These are phyloP conservation scores for Rhopalosiphum nymphaeae DNA, from an alignment of 2,888 invertebrate species.

Conservation along the genomic window DNA sequence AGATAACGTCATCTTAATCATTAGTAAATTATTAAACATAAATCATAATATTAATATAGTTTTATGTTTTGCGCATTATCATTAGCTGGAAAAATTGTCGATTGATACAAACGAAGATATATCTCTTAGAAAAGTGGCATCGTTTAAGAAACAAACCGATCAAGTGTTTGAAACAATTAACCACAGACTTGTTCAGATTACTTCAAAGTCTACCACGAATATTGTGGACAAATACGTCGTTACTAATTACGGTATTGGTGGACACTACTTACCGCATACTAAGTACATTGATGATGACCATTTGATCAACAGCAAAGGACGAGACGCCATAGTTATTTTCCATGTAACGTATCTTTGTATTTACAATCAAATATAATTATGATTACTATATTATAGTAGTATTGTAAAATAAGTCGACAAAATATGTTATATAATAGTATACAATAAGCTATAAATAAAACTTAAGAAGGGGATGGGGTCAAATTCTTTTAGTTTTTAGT, in stretches of 20 bases:
- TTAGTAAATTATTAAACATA: background rate
- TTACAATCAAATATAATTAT: background rate
- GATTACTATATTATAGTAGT: background rate
- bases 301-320: background rate
- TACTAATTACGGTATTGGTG: conserved; percentile 36
- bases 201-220: background rate
- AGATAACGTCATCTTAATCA: too few species aligned
- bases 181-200: background rate
- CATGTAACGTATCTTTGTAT: conserved; percentile 31
- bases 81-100: conserved; percentile 18
- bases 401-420: background rate
- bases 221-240: background rate
- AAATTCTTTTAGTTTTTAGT: too few species aligned
- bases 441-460: too few species aligned
- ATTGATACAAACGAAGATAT: conserved; percentile 43
- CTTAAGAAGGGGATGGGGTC: too few species aligned
- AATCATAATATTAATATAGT: background rate
- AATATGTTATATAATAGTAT: background rate
- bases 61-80: background rate
- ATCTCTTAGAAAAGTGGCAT: conserved; percentile 23
- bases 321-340: background rate
- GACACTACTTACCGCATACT: conserved; percentile 38
- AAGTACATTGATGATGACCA: conserved; percentile 16
- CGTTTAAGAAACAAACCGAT: background rate
- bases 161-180: conserved; percentile 9